phyloP scores from a whole-genome alignment of 1,140 invertebrate species.

The Tribolium castaneum region DNA sequence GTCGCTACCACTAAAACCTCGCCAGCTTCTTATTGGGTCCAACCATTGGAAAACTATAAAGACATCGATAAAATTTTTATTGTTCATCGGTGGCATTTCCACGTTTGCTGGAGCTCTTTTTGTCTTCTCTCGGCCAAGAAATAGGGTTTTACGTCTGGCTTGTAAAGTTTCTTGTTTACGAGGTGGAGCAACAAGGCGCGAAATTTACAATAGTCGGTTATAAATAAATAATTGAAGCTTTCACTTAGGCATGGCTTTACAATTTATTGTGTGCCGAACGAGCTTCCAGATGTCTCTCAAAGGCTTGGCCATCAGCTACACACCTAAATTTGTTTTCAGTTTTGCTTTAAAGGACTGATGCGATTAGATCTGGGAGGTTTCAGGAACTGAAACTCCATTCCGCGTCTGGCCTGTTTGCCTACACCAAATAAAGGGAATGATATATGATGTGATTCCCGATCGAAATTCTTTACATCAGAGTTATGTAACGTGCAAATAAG shows the following conservation, averaged over 20 bases:
- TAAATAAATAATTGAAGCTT: constrained; percentile 15
- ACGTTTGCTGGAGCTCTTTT: background rate
- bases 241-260: constrained; percentile 4
- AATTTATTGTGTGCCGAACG: background rate
- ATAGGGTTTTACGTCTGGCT: background rate
- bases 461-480: background rate
- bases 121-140: background rate
- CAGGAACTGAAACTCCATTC: constrained; percentile 11
- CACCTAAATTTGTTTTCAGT: constrained; percentile 22
- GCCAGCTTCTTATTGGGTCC: background rate
- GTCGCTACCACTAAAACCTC: background rate
- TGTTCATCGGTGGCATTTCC: background rate
- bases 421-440: background rate
- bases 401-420: background rate
- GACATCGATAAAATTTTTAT: constrained; percentile 13
- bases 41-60: background rate
- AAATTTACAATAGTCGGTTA: constrained; percentile 1
- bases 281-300: background rate
- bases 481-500: constrained; percentile 9
- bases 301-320: background rate
- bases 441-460: background rate
- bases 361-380: constrained; percentile 13
- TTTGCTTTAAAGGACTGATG: background rate
- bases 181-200: background rate
- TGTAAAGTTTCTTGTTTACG: background rate